A percentile compares a stretch with the other conserved stretches of the same genome.
Conservation (phyloP, 2,797 vertebrate species). For the Botia kubotai region DNA sequence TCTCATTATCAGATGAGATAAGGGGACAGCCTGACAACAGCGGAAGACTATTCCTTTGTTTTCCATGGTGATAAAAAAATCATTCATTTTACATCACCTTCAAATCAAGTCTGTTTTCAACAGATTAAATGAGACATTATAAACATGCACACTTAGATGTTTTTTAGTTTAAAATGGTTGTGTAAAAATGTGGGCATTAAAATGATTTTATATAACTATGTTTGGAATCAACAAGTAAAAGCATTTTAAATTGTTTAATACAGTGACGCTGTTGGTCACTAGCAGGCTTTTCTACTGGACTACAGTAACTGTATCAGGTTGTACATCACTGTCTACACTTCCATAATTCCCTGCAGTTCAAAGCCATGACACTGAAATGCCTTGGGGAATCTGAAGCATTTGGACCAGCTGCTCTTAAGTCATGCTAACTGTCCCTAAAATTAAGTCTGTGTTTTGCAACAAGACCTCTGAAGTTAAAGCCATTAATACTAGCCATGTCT, state of each 20-base stretch:
- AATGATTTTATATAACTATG: not conserved
- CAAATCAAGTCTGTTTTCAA: too few relatives aligned
- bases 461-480: slow-evolving; percentile 16
- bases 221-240: slow-evolving; percentile 7
- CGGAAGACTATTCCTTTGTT: too few relatives aligned
- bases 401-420: slow-evolving; percentile 51
- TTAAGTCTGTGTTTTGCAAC: slow-evolving; percentile 28
- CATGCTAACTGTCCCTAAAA: slow-evolving; percentile 43
- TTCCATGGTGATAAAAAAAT: too few relatives aligned
- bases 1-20: not conserved
- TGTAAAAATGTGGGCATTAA: slow-evolving; percentile 58
- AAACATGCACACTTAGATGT: too few relatives aligned
- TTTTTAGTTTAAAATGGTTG: not conserved
- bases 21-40: too few relatives aligned
- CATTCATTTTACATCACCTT: too few relatives aligned
- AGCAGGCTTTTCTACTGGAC: not conserved
- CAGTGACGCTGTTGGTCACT: too few relatives aligned
- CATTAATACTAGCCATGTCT: not conserved
- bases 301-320: not conserved
- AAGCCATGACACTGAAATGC: slow-evolving; percentile 38
- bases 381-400: slow-evolving; percentile 66
- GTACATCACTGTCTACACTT: not conserved
- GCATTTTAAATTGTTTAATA: not conserved
- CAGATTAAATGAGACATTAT: too few relatives aligned
- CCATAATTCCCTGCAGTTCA: slow-evolving; percentile 8